Percentiles rank a stretch among this genome's conserved stretches.
phyloP scores from a whole-genome alignment of 2,113 vertebrate genomes.

The Acrocephalus arundinaceus region DNA sequence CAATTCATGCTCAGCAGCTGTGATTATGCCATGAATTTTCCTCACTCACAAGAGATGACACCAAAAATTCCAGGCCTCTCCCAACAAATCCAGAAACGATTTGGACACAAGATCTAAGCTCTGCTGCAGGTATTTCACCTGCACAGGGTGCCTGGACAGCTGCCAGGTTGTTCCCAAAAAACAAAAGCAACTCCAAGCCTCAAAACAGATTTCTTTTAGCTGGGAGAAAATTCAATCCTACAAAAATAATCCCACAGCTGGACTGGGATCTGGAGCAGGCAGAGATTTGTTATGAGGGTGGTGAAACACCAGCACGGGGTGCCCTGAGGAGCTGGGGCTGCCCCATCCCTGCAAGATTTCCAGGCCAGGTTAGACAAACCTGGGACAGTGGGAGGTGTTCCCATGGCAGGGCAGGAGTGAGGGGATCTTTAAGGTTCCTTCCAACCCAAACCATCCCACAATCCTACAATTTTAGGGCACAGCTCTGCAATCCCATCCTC shows the following conservation, averaged over 20 bases:
- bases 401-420: background rate
- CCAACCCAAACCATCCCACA: background rate
- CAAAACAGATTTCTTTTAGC: background rate
- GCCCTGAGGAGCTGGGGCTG: background rate
- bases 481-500: background rate
- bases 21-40: accelerated
- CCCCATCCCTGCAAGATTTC: background rate
- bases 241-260: accelerated
- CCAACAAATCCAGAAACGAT: background rate
- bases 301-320: background rate
- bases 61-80: background rate
- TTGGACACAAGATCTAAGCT: background rate
- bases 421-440: background rate
- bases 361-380: background rate
- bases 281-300: background rate
- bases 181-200: background rate
- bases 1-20: background rate
- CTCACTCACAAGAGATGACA: background rate
- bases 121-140: background rate
- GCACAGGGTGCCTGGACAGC: background rate
- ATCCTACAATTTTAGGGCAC: accelerated
- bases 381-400: background rate
- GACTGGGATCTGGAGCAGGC: background rate
- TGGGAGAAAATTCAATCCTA: background rate
- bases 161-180: background rate